Evolutionary conservation across 2,797 vertebrate genomes (phyloP).

Genomic region (Margarornis squamiger): DNA sequence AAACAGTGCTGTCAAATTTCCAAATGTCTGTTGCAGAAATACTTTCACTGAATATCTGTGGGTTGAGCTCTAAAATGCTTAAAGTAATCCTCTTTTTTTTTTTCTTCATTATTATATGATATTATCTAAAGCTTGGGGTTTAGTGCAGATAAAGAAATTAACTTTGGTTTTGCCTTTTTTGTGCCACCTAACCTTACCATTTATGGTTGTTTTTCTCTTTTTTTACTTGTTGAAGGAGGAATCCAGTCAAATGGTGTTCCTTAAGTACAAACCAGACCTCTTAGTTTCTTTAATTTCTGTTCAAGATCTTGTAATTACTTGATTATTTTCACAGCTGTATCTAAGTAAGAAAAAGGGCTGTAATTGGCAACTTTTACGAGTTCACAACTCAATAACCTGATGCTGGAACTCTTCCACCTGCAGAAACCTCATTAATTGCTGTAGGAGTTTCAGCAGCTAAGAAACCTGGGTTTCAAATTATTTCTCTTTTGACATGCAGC

Average conservation of each 20-base stretch:
- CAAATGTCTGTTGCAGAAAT: slow-evolving; percentile 33
- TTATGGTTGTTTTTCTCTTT: neutral
- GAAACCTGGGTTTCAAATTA: slow-evolving; percentile 17
- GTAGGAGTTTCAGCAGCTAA: neutral
- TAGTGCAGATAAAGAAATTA: slow-evolving; percentile 17
- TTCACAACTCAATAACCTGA: slow-evolving; percentile 44
- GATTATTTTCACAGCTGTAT: slow-evolving; percentile 64
- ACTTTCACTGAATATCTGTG: neutral
- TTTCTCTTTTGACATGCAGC: neutral
- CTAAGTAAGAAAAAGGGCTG: slow-evolving; percentile 24
- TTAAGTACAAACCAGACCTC: slow-evolving; percentile 4
- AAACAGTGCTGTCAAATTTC: slow-evolving; percentile 52
- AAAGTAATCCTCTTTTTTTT: slow-evolving; percentile 13
- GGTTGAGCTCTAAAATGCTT: slow-evolving; percentile 11
- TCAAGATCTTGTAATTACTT: slow-evolving; percentile 33
- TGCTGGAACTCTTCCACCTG: slow-evolving; percentile 40
- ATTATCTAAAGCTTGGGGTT: slow-evolving; percentile 7
- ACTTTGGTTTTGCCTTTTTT: neutral
- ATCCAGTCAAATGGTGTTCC: neutral
- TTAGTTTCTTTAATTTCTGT: slow-evolving; percentile 21
- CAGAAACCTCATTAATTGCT: slow-evolving; percentile 38
- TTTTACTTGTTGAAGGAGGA: neutral
- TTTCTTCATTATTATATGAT: slow-evolving; percentile 1
- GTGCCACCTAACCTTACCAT: neutral
- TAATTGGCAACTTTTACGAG: slow-evolving; percentile 30